Base-by-base conservation (phyloP, 2,888 invertebrate species). In the Amiota mariae region DNA sequence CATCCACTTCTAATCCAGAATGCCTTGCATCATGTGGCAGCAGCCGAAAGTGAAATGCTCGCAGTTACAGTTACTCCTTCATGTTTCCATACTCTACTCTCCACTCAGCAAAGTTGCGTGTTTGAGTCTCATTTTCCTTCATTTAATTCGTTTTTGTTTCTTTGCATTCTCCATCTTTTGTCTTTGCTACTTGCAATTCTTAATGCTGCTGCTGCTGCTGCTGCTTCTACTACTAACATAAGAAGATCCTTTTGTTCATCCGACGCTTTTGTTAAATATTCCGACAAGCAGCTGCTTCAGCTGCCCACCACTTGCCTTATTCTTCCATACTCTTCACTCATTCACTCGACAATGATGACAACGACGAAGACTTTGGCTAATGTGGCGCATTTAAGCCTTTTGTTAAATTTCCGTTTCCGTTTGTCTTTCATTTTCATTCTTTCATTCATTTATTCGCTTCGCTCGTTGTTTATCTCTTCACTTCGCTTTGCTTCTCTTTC, bases 331-430 rank as follows among this genome's bases (percentile, higher is more conserved):
- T 8, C n/a, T 57, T 8, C 57, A 57, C 18, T 15, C 57, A 15
- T 10, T 11, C 59, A n/a, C 12, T 8, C n/a, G 15, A 9, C 51
- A 70, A 56, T 51, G 57, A 11, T 2, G 11, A 59, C 59, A 20
- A 18, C 36, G 51, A 18, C 36, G 51, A 64, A 18, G 10, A 46
- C 51, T 20, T 51, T 68, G 20, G 67, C 67, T 68, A 68, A 68
- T 68, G 67, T 68, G 67, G 51, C 67, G 67, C 54, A 68, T 68
- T 66, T 68, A 68, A 68, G 72, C 72, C 74, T 74, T 78, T 73
- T 76, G 75, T 73, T 79, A 76, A 79, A 79, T 79, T 79, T 79
- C 76, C 80, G 79, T 74, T 80, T 80, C 80, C 80, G 80, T 75
- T 72, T 79, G 76, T 76, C 80, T 75, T 80, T 80, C 73, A 20